phyloP scores from a whole-genome alignment of 2,888 invertebrate genomes.

The Drosophila buzzatii region DNA sequence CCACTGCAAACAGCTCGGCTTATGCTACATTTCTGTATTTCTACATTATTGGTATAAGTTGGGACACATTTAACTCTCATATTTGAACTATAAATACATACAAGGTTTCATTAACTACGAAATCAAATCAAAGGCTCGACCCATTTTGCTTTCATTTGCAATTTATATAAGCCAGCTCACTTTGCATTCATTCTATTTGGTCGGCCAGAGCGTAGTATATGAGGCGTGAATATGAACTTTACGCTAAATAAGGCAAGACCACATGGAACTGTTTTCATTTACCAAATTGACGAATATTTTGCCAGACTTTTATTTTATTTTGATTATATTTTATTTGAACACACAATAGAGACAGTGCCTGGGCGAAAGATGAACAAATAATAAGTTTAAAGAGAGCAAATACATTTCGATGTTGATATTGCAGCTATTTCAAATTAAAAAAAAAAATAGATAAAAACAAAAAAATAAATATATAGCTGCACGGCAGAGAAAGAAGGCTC shows the following conservation, averaged over 20 bases:
- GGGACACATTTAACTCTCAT: no score
- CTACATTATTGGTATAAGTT: no score
- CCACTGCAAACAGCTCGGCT: no score
- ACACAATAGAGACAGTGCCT: no score
- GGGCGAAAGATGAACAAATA: background rate
- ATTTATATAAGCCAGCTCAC: background rate
- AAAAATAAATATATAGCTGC: background rate
- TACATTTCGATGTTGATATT: slow-evolving; percentile 6
- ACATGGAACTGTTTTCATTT: background rate
- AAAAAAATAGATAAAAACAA: no score
- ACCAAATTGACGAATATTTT: slow-evolving; percentile 2
- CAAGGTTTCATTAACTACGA: background rate
- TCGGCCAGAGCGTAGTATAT: background rate
- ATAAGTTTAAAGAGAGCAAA: background rate
- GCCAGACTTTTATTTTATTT: background rate
- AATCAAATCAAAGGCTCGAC: background rate
- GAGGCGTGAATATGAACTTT: slow-evolving; percentile 1
- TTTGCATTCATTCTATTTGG: background rate
- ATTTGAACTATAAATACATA: no score
- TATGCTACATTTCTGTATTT: no score
- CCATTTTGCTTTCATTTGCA: background rate
- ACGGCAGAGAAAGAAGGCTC: background rate
- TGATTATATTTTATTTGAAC: background rate
- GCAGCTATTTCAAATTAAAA: background rate
- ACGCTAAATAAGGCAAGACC: background rate